Base-by-base conservation (phyloP, 2,797 vertebrate species). In the Typhlichthys eigenmanni region DNA sequence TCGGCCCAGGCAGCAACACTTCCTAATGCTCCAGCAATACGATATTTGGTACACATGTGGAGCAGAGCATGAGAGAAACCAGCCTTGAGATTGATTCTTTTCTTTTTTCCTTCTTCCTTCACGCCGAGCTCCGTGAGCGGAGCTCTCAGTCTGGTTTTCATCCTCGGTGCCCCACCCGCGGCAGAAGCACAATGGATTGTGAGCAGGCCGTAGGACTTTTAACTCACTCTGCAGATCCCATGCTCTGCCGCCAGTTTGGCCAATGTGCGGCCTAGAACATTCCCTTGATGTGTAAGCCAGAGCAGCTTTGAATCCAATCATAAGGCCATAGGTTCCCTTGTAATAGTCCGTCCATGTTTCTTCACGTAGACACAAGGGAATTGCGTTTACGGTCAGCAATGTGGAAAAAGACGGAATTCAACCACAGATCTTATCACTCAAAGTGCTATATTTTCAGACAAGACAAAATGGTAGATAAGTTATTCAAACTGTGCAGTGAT, bases 251-350 rank as follows among this genome's bases (percentile, higher is more conserved):
- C 89, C 85, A 87, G 88, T 79, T 84, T 78, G 83, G 82, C 78
- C 82, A 86, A 83, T 83, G 76, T 80, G 78, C 75, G 77, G 88
- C 78, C 76, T 74, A 66, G 76, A 87, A 86, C 79, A 81, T 64
- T 81, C 85, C 85, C 87, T 87, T 88, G 88, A 91, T 90, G 86
- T 89, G 69, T 84, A 68, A 58, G 86, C 87, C 89, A 87, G 84
- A 82, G 82, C 89, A 90, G 90, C 88, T 89, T 90, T 91, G 86
- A 92, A 91, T 92, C 81, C 80, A 86, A 89, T 90, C 90, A 87
- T 81, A 85, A 78, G 86, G 83, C 87, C 85, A 75, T 83, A 87
- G 88, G 86, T 90, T 89, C 74, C 80, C 87, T 85, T 90, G 88
- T 85, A 89, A 90, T 87, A 86, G 82, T 74, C 70, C 81, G 84